Conservation (phyloP, 2,797 vertebrate species). For the Enteromius afrohamiltoni region DNA sequence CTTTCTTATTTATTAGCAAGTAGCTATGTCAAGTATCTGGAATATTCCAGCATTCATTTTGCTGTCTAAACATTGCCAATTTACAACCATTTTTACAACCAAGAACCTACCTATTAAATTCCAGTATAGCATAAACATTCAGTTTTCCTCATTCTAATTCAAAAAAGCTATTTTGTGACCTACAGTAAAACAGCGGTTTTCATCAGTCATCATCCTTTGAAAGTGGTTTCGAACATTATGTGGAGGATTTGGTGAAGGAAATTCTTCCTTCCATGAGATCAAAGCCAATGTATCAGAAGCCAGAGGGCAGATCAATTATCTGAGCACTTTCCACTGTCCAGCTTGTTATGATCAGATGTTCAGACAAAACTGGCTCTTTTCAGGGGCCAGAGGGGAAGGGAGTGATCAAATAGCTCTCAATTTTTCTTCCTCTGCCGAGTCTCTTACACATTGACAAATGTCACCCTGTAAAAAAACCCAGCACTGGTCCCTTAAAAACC, state of each 20-base stretch:
- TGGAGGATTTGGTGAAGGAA: conserved; percentile 66
- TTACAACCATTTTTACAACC: conserved; percentile 16
- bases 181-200: not conserved
- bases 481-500: conserved; percentile 56
- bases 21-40: not conserved
- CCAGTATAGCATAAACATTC: not conserved
- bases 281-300: conserved; percentile 68
- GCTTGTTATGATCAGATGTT: conserved; percentile 63
- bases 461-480: conserved; percentile 64
- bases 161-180: conserved; percentile 7
- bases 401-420: conserved; percentile 64
- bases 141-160: not conserved
- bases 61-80: not conserved
- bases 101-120: not conserved
- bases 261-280: conserved; percentile 70
- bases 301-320: conserved; percentile 78
- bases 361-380: conserved; percentile 70
- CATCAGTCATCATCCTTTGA: conserved; percentile 1
- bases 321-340: conserved; percentile 72
- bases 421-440: conserved; percentile 43
- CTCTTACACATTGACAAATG: conserved; percentile 64
- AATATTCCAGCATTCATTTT: not conserved
- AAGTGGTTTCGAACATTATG: conserved; percentile 49
- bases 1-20: not conserved
- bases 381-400: conserved; percentile 59